A percentile compares a stretch with the other conserved stretches of the same genome.
These are phyloP conservation scores for Leucoma salicis DNA, from an alignment of 2,888 invertebrate genomes.

Conservation along the genomic window DNA sequence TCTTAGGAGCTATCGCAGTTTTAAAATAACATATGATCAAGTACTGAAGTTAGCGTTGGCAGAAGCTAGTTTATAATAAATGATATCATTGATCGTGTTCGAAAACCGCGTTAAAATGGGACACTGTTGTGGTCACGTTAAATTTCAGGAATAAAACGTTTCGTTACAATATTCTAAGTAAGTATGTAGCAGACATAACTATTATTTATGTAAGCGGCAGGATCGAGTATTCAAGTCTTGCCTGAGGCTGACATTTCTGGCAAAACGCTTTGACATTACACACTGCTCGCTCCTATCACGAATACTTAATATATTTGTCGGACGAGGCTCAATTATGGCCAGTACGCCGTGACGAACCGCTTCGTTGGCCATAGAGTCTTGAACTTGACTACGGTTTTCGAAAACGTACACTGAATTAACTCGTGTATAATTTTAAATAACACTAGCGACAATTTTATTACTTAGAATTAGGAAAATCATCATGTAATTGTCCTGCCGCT, in stretches of 20 bases:
- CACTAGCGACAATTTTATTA: not conserved
- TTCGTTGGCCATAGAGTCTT: slow-evolving; percentile 48
- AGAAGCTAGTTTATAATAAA: no score
- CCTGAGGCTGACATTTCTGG: slow-evolving; percentile 45
- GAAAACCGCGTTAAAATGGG: no score
- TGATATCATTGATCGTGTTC: no score
- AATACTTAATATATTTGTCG: slow-evolving; percentile 70
- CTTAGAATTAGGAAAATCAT: not conserved
- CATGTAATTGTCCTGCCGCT: no score
- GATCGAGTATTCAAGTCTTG: slow-evolving; percentile 27
- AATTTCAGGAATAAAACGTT: no score
- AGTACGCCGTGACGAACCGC: slow-evolving; percentile 62
- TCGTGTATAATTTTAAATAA: not conserved
- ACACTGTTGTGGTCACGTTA: no score
- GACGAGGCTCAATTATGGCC: slow-evolving; percentile 58
- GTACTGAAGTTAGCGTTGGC: no score
- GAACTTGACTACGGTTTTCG: slow-evolving; percentile 34
- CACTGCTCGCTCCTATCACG: slow-evolving; percentile 52
- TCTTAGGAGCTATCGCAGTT: no score
- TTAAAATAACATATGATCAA: no score
- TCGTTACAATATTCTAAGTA: no score
- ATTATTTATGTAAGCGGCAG: slow-evolving; percentile 15
- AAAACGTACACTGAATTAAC: slow-evolving; percentile 29
- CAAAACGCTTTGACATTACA: slow-evolving; percentile 63
- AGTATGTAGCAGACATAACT: slow-evolving; percentile 3